Base-by-base conservation (phyloP, 2,888 invertebrate species). In the Agrilus mali region DNA sequence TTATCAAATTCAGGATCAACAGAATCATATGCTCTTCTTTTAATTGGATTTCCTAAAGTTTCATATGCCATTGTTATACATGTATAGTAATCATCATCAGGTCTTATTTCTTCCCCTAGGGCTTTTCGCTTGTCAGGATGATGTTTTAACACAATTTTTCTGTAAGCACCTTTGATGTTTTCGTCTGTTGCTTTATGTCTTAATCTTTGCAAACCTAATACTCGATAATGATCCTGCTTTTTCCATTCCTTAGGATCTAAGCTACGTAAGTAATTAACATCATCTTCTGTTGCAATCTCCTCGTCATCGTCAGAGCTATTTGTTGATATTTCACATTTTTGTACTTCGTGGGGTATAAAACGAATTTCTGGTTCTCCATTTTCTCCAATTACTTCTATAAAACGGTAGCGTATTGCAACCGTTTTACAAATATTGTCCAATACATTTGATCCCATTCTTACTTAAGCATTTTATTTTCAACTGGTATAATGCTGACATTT, bases 31-130 rank as follows among this genome's bases (percentile, higher is more conserved):
- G 96, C 86, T 45, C 88, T 75, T 46, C 96, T 75, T 59, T 86
- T 88, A 17, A 74, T 67, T 10, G 83, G 76, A 52, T 81, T 87
- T 1, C 94, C 92, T 42, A 86, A 66, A 44, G 83, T 88, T 70
- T 97, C 96, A 70, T 92, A 94, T 7, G 96, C 96, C 73, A 89
- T 89, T 1, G 96, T 97, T 55, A 99, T 98, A 64, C 97, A 97
- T 0, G 95, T 93, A 66, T 97, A 98, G 67, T 97, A 97, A 69
- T 97, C 97, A 58, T 93, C 89, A 55, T 95, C 94, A 4, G 82
- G 78, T 48, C 82, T 78, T 32, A 92, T 78, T 52, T 88, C 86
- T 65, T 93, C 88, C 3, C 93, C 93, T 60, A 81, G 77, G 4
- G 85, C 86, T 73, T 89, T 87, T 55, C 97, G 79, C 67, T 99